Conservation (phyloP, 1,140 invertebrate species). For the Lasaia peninsularis region DNA sequence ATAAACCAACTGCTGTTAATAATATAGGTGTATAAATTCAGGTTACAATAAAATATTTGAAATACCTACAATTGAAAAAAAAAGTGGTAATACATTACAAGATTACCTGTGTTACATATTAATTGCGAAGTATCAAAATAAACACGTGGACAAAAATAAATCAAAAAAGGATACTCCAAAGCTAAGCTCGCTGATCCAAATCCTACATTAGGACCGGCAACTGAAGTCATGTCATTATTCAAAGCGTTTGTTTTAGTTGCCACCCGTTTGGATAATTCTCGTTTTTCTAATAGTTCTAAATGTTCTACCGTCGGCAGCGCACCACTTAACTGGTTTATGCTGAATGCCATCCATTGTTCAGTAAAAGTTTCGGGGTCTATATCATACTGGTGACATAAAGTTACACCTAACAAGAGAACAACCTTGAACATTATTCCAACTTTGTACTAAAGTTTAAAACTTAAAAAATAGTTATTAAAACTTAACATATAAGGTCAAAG, state of each 20-base stretch:
- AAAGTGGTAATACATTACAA: too few species aligned
- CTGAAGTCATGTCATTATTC: slow-evolving; percentile 46
- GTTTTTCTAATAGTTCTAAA: slow-evolving; percentile 79
- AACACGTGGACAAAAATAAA: slow-evolving; percentile 49
- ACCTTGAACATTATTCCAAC: slow-evolving; percentile 64
- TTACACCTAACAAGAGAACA: slow-evolving; percentile 74
- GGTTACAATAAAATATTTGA: too few species aligned
- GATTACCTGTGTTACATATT: too few species aligned
- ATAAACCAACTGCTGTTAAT: too few species aligned
- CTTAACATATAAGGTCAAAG: slow-evolving; percentile 17
- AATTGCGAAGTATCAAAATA: slow-evolving; percentile 16
- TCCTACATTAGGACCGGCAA: slow-evolving; percentile 52
- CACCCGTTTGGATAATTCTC: slow-evolving; percentile 78
- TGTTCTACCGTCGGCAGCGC: slow-evolving; percentile 77
- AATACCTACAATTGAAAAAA: too few species aligned
- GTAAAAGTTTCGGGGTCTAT: slow-evolving; percentile 82
- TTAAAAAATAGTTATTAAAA: slow-evolving; percentile 12
- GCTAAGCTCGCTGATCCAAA: slow-evolving; percentile 18
- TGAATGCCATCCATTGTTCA: slow-evolving; percentile 83
- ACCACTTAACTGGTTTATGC: slow-evolving; percentile 79
- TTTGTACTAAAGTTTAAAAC: slow-evolving; percentile 10
- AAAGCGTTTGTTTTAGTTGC: slow-evolving; percentile 44
- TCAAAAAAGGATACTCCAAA: slow-evolving; percentile 62
- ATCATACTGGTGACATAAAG: slow-evolving; percentile 78
- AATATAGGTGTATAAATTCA: too few species aligned